phyloP scores from a whole-genome alignment of 2,113 vertebrate genomes.

The Notothenia rossii region DNA sequence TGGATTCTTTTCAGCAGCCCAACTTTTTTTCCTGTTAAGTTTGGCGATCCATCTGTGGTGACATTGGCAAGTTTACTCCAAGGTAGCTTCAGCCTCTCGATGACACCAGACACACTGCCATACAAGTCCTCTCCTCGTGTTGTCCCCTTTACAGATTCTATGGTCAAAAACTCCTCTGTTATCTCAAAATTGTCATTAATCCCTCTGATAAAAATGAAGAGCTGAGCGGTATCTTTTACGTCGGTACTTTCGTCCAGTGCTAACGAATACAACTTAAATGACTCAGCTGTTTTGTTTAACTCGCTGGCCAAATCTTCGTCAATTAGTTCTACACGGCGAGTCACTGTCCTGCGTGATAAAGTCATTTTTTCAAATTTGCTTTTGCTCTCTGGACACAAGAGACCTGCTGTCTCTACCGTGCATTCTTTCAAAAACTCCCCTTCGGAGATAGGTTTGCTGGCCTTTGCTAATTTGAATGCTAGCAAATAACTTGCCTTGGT shows the following conservation, averaged over 20 bases:
- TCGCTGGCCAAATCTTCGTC: not conserved
- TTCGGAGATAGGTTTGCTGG: not conserved
- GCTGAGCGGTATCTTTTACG: conserved; percentile 14
- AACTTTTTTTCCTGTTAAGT: too few species aligned
- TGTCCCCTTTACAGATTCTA: too few species aligned
- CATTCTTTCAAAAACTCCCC: conserved; percentile 39
- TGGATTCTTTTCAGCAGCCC: too few species aligned
- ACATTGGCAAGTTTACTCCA: too few species aligned
- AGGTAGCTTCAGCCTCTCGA: too few species aligned
- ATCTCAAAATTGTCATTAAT: too few species aligned
- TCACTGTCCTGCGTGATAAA: conserved; percentile 42
- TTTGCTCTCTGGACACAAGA: conserved; percentile 26
- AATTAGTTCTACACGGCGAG: conserved; percentile 17
- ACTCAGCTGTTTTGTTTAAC: conserved; percentile 16
- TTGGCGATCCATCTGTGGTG: too few species aligned
- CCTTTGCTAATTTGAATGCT: conserved; percentile 4
- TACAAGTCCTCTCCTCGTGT: too few species aligned
- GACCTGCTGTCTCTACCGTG: conserved; percentile 31
- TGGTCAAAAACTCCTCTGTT: too few species aligned
- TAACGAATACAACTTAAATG: too few species aligned
- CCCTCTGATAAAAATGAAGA: not conserved
- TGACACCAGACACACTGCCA: too few species aligned
- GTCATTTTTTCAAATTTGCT: conserved; percentile 12
- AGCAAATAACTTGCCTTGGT: conserved; percentile 4
- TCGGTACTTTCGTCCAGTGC: conserved; percentile 19